phyloP scores from a whole-genome alignment of 2,888 invertebrate species.

The Endomychus coccineus region DNA sequence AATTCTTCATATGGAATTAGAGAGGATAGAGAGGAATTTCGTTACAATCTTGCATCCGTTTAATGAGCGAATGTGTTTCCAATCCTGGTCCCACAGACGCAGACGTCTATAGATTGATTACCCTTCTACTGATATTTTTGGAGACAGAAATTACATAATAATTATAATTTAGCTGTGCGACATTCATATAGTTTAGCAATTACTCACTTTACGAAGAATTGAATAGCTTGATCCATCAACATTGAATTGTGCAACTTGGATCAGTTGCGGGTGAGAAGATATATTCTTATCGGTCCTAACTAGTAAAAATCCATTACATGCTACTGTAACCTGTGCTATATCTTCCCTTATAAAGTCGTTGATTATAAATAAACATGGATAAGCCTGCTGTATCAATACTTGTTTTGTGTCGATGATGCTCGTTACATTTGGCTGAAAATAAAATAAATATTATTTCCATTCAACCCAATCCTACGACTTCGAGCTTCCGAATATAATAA shows the following conservation, averaged over 20 bases:
- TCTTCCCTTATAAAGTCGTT: constrained; percentile 32
- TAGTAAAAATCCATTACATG: constrained; percentile 33
- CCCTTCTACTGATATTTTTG: too few relatives aligned
- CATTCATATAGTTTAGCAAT: too few relatives aligned
- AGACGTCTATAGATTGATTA: too few relatives aligned
- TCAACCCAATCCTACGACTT: constrained; percentile 1
- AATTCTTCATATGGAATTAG: too few relatives aligned
- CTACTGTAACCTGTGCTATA: constrained; percentile 30
- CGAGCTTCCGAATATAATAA: constrained; percentile 1
- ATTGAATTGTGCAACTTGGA: constrained; percentile 31
- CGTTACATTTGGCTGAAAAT: constrained; percentile 33
- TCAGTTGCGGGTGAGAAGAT: constrained; percentile 24
- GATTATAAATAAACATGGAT: constrained; percentile 34
- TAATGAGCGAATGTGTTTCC: too few relatives aligned
- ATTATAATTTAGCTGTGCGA: too few relatives aligned
- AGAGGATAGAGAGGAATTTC: too few relatives aligned
- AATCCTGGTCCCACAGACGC: too few relatives aligned
- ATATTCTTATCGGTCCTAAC: constrained; percentile 28
- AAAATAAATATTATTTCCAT: too few relatives aligned
- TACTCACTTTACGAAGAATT: constrained; percentile 32
- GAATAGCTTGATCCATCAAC: constrained; percentile 31
- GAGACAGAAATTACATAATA: too few relatives aligned
- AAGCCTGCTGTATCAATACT: constrained; percentile 32
- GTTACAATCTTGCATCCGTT: too few relatives aligned
- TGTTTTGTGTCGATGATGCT: constrained; percentile 31